A percentile compares a stretch with the other conserved stretches of the same genome.
These are phyloP conservation scores for Dipodomys merriami DNA, from an alignment of 2,113 vertebrate species.

Conservation along the genomic window DNA sequence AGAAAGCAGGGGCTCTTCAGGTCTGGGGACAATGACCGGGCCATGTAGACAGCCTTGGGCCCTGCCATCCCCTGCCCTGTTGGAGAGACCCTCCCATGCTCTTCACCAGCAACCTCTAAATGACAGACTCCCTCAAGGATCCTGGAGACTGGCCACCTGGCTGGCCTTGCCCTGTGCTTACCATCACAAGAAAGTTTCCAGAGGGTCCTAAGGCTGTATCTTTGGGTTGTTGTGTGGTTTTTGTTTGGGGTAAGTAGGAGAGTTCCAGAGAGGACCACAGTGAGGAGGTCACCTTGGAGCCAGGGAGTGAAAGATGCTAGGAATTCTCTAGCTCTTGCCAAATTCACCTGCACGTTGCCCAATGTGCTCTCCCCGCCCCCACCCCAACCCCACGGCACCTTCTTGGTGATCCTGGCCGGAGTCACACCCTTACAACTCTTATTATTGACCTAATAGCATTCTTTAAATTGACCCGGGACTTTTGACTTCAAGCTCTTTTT, in stretches of 20 bases:
- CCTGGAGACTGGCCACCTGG: background rate
- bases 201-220: fast-evolving
- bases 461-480: conserved; percentile 9
- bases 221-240: background rate
- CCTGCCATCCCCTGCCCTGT: background rate
- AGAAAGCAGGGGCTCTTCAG: background rate
- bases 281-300: background rate
- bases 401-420: background rate
- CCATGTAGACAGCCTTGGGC: fast-evolving
- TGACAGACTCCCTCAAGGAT: background rate
- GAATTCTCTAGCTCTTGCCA: background rate
- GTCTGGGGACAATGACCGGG: background rate
- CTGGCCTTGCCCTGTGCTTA: background rate
- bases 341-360: background rate
- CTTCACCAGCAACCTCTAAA: background rate
- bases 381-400: background rate
- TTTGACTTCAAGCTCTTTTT: conserved; percentile 59
- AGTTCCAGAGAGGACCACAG: background rate
- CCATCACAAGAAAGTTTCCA: background rate
- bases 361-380: background rate
- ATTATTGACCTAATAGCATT: conserved; percentile 46
- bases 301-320: background rate
- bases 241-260: too few relatives aligned
- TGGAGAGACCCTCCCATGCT: background rate
- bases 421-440: background rate